phyloP scores from a whole-genome alignment of 2,113 vertebrate species.

The Bettongia penicillata region DNA sequence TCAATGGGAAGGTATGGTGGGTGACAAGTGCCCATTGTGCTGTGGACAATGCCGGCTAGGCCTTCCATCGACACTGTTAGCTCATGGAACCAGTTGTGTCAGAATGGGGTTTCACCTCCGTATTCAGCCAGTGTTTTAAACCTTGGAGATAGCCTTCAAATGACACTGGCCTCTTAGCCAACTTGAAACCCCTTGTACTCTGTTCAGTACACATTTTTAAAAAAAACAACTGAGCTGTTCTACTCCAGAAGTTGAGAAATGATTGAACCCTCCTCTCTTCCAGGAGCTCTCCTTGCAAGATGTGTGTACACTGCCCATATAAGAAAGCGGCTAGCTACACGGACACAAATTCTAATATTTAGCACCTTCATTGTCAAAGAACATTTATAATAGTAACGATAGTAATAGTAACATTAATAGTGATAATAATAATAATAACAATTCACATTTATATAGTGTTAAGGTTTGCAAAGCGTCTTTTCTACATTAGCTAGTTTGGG shows the following conservation, averaged over 20 bases:
- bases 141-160: not conserved
- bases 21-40: conserved; percentile 13
- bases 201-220: conserved; percentile 41
- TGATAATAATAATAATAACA: not conserved
- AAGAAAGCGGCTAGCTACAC: conserved; percentile 41
- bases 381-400: conserved; percentile 31
- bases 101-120: conserved; percentile 50
- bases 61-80: conserved; percentile 39
- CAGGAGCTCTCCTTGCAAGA: conserved; percentile 67
- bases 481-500: not conserved
- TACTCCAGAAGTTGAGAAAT: conserved; percentile 69
- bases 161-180: not conserved
- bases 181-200: conserved; percentile 44
- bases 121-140: conserved; percentile 32
- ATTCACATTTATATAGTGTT: not conserved
- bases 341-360: conserved; percentile 66
- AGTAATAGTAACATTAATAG: not conserved
- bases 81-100: conserved; percentile 24
- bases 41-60: conserved; percentile 33
- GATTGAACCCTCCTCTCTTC: conserved; percentile 35
- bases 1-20: conserved; percentile 38
- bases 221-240: conserved; percentile 62
- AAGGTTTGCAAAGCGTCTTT: not conserved
- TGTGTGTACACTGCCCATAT: conserved; percentile 13
- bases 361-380: conserved; percentile 72